These are phyloP conservation scores for Ceraclea dissimilis DNA, from an alignment of 2,888 invertebrate genomes.

Conservation along the genomic window DNA sequence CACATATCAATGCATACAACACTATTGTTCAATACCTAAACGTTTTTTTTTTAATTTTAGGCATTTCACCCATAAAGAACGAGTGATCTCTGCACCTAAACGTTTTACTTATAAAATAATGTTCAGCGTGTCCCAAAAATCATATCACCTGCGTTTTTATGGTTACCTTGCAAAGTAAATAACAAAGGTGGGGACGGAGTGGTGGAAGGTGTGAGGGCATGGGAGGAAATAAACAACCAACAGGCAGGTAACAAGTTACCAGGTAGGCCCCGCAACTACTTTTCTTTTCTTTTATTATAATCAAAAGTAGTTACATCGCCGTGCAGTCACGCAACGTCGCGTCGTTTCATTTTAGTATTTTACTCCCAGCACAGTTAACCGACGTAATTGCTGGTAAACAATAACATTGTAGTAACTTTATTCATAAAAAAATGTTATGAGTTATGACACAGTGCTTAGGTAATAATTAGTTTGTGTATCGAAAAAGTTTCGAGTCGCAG, in stretches of 20 bases:
- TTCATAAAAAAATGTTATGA: neutral
- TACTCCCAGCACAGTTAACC: slow-evolving; percentile 2
- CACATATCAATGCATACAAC: too few species aligned
- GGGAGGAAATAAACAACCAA: too few species aligned
- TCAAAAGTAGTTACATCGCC: neutral
- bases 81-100: too few species aligned
- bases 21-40: too few species aligned
- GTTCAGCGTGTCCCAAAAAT: too few species aligned
- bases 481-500: neutral
- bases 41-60: too few species aligned
- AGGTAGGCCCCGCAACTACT: neutral
- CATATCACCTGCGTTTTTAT: too few species aligned
- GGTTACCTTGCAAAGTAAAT: too few species aligned
- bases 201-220: too few species aligned
- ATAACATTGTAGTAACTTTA: neutral
- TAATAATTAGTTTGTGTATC: neutral
- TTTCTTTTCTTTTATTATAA: slow-evolving; percentile 1
- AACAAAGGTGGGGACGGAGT: too few species aligned
- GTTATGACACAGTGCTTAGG: neutral
- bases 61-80: too few species aligned
- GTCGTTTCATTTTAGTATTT: slow-evolving; percentile 11
- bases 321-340: slow-evolving; percentile 14
- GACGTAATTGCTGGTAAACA: slow-evolving; percentile 6
- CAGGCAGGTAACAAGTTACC: neutral
- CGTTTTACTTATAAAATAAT: too few species aligned